Base-by-base conservation (phyloP, 2,113 vertebrate genomes). In the Poecilia latipinna region DNA sequence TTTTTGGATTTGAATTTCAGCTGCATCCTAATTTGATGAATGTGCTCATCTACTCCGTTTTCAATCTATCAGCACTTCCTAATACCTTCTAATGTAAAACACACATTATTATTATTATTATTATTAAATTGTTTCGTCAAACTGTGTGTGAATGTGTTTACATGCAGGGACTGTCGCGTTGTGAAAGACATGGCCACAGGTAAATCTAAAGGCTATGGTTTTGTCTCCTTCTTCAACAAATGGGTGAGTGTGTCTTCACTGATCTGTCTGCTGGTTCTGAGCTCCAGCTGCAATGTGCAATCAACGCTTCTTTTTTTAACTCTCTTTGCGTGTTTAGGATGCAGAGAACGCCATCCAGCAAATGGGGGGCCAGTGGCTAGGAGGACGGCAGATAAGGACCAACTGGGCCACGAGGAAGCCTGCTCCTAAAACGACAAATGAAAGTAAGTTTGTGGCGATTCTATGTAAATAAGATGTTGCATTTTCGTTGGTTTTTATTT, bases 221-320 rank as follows among this genome's bases (percentile, higher is more conserved):
- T 99, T 85, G 98, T 99, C 57, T 99, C 98, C 89, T 99, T 99
- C 95, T 98, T 98, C 95, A 99, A 99, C 88, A 99, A 99, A 93
- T 98, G 97, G 98, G 98, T 99, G 89, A 94, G 95, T 90, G 48
- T 77, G 32, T 42, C 29, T 22, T 17, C 39, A 19, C 22, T n/a
- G 61, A 32, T 28, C 1, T 7, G 15, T 54, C 22, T 54, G 6
- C 44, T 17, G 48, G 48, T 8, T 24, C 19, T 24, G 39, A 15
- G 39, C 12, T 48, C 17, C 13, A 7, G 17, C 44, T 48, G 4
- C 4, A 5, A n/a, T 3, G 19, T 57, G 24, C 7, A 31, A 31
- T 61, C 19, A 24, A 6, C 31, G 13, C 31, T 33, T 8, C 13
- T 32, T 10, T 10, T 37, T 29, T 62, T 22, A 54, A 24, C 68